Conservation (phyloP, 1,140 invertebrate species). For the Heterodera schachtii region DNA sequence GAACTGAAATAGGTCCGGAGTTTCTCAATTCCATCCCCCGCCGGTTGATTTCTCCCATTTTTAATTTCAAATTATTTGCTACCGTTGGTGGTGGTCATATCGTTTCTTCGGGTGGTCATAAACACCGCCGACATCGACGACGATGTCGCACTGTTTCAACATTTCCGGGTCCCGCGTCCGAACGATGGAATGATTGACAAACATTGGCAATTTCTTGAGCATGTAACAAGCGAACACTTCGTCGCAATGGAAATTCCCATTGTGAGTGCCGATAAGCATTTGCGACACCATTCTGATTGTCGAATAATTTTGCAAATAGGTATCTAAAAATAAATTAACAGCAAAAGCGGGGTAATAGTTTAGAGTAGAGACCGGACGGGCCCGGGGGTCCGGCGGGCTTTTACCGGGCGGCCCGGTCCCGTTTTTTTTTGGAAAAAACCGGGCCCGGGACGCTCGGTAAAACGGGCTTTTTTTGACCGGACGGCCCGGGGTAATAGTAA, state of each 20-base stretch:
- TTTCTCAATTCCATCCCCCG: neutral
- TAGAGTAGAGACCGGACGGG: no score
- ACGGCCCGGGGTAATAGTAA: no score
- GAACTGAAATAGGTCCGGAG: no score
- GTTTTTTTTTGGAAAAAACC: no score
- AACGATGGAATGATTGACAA: slow-evolving; percentile 80
- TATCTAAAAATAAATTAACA: slow-evolving; percentile 1
- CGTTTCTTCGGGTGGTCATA: slow-evolving; percentile 78
- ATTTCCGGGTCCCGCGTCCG: slow-evolving; percentile 67
- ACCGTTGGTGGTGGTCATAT: slow-evolving; percentile 93
- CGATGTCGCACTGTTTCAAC: slow-evolving; percentile 83
- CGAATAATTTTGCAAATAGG: neutral
- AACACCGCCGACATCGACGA: slow-evolving; percentile 91
- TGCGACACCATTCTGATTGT: neutral
- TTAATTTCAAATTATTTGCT: slow-evolving; percentile 35
- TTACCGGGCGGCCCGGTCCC: no score
- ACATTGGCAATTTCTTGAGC: slow-evolving; percentile 80
- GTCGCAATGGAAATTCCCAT: slow-evolving; percentile 87
- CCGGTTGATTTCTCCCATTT: no score
- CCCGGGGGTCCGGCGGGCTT: no score
- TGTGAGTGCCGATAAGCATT: slow-evolving; percentile 71
- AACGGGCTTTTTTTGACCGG: no score
- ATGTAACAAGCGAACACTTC: slow-evolving; percentile 90
- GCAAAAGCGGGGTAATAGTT: no score
- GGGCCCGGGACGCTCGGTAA: no score